These are phyloP conservation scores for Sarcophaga variegata DNA, from an alignment of 2,888 invertebrate species.

Conservation along the genomic window DNA sequence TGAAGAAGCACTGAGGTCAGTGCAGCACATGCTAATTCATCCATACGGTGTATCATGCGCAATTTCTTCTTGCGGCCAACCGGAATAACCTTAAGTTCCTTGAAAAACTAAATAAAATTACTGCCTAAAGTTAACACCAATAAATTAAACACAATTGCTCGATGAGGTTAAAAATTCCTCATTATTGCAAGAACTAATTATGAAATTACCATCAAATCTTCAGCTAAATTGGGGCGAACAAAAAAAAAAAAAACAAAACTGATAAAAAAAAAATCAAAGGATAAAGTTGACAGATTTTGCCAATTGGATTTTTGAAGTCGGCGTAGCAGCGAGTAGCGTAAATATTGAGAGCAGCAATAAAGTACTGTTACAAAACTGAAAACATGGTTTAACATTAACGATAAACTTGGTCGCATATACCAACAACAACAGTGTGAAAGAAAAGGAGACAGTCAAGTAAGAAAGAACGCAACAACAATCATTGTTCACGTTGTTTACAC, in stretches of 20 bases:
- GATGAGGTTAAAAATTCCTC: neutral
- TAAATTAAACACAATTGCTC: constrained; percentile 33
- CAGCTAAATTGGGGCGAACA: constrained; percentile 25
- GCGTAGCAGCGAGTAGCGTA: constrained; percentile 24
- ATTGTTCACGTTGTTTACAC: too few relatives aligned
- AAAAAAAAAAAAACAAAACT: neutral
- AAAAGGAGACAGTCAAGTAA: too few relatives aligned
- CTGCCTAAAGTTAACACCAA: constrained; percentile 13
- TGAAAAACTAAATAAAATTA: constrained; percentile 41
- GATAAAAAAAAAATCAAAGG: constrained; percentile 13
- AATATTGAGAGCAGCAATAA: constrained; percentile 13
- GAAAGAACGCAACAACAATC: too few relatives aligned
- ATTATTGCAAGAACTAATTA: constrained; percentile 39
- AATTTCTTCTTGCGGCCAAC: constrained; percentile 20
- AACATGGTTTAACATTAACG: too few relatives aligned
- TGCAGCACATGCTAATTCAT: too few relatives aligned
- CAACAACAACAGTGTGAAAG: too few relatives aligned
- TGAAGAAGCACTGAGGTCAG: too few relatives aligned
- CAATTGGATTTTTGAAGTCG: constrained; percentile 33
- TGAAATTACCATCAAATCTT: constrained; percentile 38
- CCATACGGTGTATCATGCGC: constrained; percentile 19
- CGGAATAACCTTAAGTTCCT: neutral
- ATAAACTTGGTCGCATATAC: too few relatives aligned
- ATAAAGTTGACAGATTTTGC: constrained; percentile 33
- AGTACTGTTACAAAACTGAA: too few relatives aligned